These are phyloP conservation scores for Drosophila malerkotliana DNA, from an alignment of 1,140 invertebrate genomes.

Conservation along the genomic window DNA sequence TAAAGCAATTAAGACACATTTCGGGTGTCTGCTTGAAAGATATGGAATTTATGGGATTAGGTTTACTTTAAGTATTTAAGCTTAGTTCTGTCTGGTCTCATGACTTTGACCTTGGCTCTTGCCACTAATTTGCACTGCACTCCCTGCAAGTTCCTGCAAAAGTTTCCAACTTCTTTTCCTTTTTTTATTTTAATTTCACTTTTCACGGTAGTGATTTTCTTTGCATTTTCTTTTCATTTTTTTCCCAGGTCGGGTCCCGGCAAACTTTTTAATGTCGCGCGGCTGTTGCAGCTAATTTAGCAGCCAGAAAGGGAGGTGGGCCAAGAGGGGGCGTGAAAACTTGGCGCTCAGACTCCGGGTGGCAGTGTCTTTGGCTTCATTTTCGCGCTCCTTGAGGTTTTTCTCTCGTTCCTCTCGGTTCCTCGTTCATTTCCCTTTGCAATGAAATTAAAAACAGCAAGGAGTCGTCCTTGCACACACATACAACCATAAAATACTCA, in stretches of 20 bases:
- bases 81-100: constrained; percentile 10
- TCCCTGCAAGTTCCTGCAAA: constrained; percentile 1
- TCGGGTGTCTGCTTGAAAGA: neutral
- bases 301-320: constrained; percentile 31
- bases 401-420: constrained; percentile 28
- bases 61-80: too few species aligned
- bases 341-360: constrained; percentile 69
- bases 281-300: constrained; percentile 77
- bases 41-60: neutral
- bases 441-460: constrained; percentile 83
- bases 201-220: constrained; percentile 63
- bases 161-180: constrained; percentile 36
- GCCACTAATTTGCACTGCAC: constrained; percentile 35
- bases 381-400: constrained; percentile 60
- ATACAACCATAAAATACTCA: constrained; percentile 31
- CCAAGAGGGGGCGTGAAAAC: constrained; percentile 20
- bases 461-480: constrained; percentile 65
- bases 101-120: constrained; percentile 33
- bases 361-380: constrained; percentile 79
- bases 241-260: constrained; percentile 31
- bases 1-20: constrained; percentile 35
- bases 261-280: constrained; percentile 81
- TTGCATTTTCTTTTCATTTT: constrained; percentile 46
- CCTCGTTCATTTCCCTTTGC: constrained; percentile 66
- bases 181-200: constrained; percentile 79